Percentiles rank a stretch among this genome's conserved stretches.
Conservation (phyloP, 2,888 invertebrate genomes). For the Diarsia mendica region DNA sequence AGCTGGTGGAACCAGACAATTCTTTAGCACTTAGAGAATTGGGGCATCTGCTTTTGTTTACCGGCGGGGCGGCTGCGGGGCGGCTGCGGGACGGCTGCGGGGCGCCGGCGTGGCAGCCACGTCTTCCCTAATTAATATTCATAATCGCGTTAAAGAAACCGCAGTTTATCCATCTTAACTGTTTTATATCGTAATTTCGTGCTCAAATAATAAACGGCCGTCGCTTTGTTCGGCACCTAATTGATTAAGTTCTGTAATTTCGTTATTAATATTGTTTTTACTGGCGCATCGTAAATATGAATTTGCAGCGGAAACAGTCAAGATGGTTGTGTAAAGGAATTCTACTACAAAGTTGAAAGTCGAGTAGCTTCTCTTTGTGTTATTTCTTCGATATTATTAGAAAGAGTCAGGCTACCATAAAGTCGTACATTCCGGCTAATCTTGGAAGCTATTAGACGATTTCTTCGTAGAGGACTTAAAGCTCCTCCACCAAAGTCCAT, state of each 20-base stretch:
- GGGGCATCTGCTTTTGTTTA: constrained; percentile 79
- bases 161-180: constrained; percentile 72
- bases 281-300: constrained; percentile 46
- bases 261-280: constrained; percentile 63
- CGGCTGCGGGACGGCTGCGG: constrained; percentile 34
- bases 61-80: constrained; percentile 24
- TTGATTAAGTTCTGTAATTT: constrained; percentile 69
- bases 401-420: constrained; percentile 9
- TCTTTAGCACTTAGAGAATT: constrained; percentile 73
- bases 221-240: constrained; percentile 64
- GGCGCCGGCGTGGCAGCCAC: constrained; percentile 38
- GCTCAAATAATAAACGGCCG: constrained; percentile 65
- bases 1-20: constrained; percentile 61
- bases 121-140: constrained; percentile 76
- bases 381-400: constrained; percentile 6
- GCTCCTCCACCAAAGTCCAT: constrained; percentile 17
- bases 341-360: neutral
- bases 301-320: constrained; percentile 21
- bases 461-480: constrained; percentile 19
- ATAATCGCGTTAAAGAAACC: constrained; percentile 79
- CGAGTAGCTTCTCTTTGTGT: neutral
- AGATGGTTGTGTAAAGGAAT: constrained; percentile 6
- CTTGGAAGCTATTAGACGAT: constrained; percentile 14
- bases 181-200: constrained; percentile 73
- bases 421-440: constrained; percentile 22